phyloP scores from a whole-genome alignment of 2,113 vertebrate genomes.

The Platichthys stellatus region DNA sequence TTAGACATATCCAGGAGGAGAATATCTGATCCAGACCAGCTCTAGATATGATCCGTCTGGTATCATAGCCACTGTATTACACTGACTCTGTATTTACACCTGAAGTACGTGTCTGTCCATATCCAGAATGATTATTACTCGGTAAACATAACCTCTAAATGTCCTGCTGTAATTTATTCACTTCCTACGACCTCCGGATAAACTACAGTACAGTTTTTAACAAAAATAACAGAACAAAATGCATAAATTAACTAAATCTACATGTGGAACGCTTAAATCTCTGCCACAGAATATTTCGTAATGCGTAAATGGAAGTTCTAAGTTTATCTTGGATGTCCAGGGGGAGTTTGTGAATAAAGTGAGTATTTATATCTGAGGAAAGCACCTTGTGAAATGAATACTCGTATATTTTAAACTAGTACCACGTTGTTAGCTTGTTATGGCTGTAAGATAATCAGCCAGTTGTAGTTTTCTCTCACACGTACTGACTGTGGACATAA shows the following conservation, averaged over 20 bases:
- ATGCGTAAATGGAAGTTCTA: too few relatives aligned
- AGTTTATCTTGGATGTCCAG: too few relatives aligned
- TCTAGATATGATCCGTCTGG: background rate
- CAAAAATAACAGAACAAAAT: background rate
- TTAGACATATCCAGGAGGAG: background rate
- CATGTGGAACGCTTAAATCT: too few relatives aligned
- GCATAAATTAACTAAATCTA: background rate
- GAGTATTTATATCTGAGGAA: constrained; percentile 59
- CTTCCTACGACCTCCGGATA: background rate
- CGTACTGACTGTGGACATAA: too few relatives aligned
- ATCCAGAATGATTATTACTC: background rate
- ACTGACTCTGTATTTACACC: background rate
- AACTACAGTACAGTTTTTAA: background rate
- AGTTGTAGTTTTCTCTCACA: background rate
- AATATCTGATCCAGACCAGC: background rate
- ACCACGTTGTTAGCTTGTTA: too few relatives aligned
- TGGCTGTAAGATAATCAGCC: background rate
- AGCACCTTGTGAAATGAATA: constrained; percentile 15
- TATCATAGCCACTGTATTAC: background rate
- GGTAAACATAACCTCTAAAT: background rate
- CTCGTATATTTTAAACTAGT: background rate
- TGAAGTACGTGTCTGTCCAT: background rate
- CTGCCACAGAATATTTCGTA: too few relatives aligned
- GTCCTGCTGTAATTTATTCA: constrained; percentile 5
- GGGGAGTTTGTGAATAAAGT: constrained; percentile 6